Evolutionary conservation across 2,113 vertebrate genomes (phyloP).

Genomic region (Brachyhypopomus occidentalis): DNA sequence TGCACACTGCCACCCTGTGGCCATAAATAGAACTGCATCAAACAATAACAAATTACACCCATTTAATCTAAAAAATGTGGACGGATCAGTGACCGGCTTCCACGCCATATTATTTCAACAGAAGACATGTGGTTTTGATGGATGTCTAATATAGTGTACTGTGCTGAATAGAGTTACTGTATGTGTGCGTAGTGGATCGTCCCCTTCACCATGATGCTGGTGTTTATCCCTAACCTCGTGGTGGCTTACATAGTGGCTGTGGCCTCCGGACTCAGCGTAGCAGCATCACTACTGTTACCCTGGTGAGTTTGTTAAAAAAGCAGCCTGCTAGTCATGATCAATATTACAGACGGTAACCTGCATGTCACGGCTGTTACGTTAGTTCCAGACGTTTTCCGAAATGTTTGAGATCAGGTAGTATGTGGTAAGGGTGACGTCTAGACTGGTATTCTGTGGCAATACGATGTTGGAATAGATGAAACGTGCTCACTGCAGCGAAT

Average conservation of each 20-base stretch:
- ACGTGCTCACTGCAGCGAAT: not conserved
- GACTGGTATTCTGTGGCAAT: not conserved
- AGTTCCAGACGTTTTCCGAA: too few species aligned
- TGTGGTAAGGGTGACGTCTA: not conserved
- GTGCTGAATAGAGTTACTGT: not conserved
- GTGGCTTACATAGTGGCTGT: conserved; percentile 88
- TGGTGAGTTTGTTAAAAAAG: conserved; percentile 76
- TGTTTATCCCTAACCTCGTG: conserved; percentile 82
- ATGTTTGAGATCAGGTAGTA: too few species aligned
- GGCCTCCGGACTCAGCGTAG: conserved; percentile 90
- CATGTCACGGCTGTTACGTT: too few species aligned
- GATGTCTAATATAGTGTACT: not conserved
- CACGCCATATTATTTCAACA: too few species aligned
- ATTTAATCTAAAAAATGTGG: too few species aligned
- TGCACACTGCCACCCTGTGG: conserved; percentile 53
- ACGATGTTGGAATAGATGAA: conserved; percentile 47
- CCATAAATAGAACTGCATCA: not conserved
- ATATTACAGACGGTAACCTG: not conserved
- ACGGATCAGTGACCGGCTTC: too few species aligned
- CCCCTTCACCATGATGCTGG: conserved; percentile 88
- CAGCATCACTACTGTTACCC: conserved; percentile 89
- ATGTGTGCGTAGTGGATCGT: conserved; percentile 83
- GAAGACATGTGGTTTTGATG: not conserved
- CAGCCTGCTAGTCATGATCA: not conserved
- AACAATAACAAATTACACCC: too few species aligned